Evolutionary conservation across 2,888 invertebrate species (phyloP).

Genomic region (Hermaeophaga mercurialis): DNA sequence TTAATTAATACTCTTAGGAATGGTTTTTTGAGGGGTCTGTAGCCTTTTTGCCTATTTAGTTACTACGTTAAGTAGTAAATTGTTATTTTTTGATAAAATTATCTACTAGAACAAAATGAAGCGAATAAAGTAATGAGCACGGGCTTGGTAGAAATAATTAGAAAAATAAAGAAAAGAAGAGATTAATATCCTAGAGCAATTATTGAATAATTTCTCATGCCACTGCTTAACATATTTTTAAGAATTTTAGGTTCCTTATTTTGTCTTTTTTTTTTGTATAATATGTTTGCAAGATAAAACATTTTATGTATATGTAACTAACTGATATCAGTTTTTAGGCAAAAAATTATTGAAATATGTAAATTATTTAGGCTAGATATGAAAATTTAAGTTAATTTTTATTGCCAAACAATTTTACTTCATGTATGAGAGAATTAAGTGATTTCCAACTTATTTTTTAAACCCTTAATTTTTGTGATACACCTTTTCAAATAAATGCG

Average conservation of each 20-base stretch:
- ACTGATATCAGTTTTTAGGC: constrained; percentile 31
- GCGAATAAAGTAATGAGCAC: constrained; percentile 20
- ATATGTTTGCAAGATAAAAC: constrained; percentile 20
- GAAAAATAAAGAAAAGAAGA: constrained; percentile 35
- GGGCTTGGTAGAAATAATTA: constrained; percentile 36
- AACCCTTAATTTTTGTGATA: constrained; percentile 26
- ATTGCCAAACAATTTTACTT: constrained; percentile 24
- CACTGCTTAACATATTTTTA: constrained; percentile 32
- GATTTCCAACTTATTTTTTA: constrained; percentile 10
- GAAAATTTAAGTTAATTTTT: constrained; percentile 20
- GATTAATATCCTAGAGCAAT: constrained; percentile 27
- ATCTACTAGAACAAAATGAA: constrained; percentile 14
- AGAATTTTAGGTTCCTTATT: constrained; percentile 29
- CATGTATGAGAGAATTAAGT: neutral
- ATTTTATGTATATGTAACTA: constrained; percentile 33
- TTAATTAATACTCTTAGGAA: too few species aligned
- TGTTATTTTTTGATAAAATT: constrained; percentile 14
- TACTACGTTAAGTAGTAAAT: constrained; percentile 4
- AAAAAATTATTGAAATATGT: constrained; percentile 24
- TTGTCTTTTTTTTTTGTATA: constrained; percentile 17
- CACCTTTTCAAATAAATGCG: constrained; percentile 27
- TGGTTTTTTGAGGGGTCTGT: constrained; percentile 1
- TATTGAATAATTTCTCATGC: constrained; percentile 29
- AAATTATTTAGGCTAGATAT: constrained; percentile 29
- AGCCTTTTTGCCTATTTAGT: neutral